phyloP scores from a whole-genome alignment of 2,797 vertebrate species.

The Cryptoblepharus egeriae region DNA sequence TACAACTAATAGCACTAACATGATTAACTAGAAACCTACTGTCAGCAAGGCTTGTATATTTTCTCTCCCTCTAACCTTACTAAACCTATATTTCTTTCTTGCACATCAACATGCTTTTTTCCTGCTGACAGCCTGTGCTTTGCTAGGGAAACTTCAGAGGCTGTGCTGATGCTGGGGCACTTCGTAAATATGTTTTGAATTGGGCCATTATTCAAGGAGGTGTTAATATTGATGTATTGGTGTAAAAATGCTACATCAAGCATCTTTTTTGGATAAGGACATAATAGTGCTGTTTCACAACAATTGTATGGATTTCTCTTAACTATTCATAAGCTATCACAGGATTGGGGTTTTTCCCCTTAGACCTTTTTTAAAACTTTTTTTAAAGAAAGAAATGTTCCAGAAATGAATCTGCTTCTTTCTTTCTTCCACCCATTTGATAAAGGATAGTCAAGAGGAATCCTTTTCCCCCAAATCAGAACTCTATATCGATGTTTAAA shows the following conservation, averaged over 20 bases:
- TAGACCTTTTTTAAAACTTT: constrained; percentile 10
- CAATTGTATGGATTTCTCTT: constrained; percentile 26
- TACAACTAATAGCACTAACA: neutral
- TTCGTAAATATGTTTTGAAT: constrained; percentile 60
- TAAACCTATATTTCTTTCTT: constrained; percentile 60
- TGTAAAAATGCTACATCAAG: constrained; percentile 16
- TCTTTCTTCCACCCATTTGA: constrained; percentile 51
- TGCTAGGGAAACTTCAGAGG: constrained; percentile 28
- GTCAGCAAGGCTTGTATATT: constrained; percentile 28
- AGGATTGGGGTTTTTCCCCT: constrained; percentile 21
- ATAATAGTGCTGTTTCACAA: neutral
- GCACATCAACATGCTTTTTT: constrained; percentile 15
- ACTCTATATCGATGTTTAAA: neutral
- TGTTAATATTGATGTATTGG: constrained; percentile 36
- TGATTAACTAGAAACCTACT: constrained; percentile 17
- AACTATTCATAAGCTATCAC: constrained; percentile 26
- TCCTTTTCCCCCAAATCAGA: constrained; percentile 58
- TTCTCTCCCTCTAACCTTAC: constrained; percentile 63
- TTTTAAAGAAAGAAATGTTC: constrained; percentile 27
- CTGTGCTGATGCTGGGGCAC: constrained; percentile 36
- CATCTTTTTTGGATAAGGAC: constrained; percentile 50
- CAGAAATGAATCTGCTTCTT: constrained; percentile 35
- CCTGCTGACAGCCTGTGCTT: constrained; percentile 36
- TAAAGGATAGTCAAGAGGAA: constrained; percentile 42
- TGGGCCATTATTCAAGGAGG: constrained; percentile 39